phyloP scores from a whole-genome alignment of 2,888 invertebrate species.

The Folsomia candida region DNA sequence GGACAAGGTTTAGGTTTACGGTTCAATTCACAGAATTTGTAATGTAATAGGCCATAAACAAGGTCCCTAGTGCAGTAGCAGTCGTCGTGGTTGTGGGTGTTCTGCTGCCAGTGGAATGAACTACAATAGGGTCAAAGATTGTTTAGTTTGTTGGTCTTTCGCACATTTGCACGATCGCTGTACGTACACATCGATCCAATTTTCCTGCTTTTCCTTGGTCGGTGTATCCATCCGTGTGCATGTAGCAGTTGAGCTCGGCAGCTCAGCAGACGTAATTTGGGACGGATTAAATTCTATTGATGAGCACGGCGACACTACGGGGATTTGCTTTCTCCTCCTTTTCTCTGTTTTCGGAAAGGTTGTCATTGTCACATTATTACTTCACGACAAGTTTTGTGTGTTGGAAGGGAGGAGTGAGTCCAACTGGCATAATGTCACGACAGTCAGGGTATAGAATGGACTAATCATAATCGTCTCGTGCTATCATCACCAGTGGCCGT shows the following conservation, averaged over 20 bases:
- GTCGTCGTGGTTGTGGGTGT: not conserved
- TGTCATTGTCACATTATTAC: not conserved
- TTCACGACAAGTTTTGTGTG: not conserved
- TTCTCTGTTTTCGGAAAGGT: not conserved
- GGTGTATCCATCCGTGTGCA: no score
- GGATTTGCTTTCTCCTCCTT: conserved; percentile 10
- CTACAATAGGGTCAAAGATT: not conserved
- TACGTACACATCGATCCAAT: no score
- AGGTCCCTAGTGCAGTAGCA: not conserved
- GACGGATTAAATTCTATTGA: conserved; percentile 15
- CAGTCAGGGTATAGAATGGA: no score
- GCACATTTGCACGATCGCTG: conserved; percentile 16
- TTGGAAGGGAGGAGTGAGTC: not conserved
- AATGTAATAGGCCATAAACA: conserved; percentile 4
- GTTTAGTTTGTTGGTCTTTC: conserved; percentile 22
- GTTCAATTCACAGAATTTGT: conserved; percentile 3
- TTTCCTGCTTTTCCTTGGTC: no score
- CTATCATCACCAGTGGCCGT: no score
- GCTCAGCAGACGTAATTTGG: conserved; percentile 15
- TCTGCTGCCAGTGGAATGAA: no score
- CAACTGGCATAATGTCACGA: no score
- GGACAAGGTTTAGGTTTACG: conserved; percentile 7
- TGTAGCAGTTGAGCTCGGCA: no score
- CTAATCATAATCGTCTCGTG: no score
- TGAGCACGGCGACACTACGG: not conserved